phyloP scores from a whole-genome alignment of 1,140 invertebrate genomes.

The Drosophila pseudoananassae region DNA sequence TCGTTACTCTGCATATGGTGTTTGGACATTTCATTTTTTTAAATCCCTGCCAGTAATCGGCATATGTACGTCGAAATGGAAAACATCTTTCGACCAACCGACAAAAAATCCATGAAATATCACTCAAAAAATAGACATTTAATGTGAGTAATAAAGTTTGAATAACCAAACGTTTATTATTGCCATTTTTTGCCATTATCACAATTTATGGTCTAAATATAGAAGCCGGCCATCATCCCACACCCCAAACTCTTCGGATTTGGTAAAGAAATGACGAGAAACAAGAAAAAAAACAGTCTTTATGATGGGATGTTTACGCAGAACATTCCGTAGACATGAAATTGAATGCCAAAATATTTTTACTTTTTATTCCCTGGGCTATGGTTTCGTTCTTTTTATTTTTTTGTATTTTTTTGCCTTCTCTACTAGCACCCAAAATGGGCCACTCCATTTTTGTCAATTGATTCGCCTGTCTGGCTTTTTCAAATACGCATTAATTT shows the following conservation, averaged over 20 bases:
- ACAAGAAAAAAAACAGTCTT: not conserved
- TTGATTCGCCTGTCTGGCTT: conserved; percentile 81
- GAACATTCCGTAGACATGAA: conserved; percentile 26
- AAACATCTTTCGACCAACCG: conserved; percentile 15
- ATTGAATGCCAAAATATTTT: conserved; percentile 44
- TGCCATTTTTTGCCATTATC: conserved; percentile 28
- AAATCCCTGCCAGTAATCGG: not conserved
- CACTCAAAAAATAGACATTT: conserved; percentile 19
- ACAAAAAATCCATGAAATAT: not conserved
- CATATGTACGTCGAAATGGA: conserved; percentile 24
- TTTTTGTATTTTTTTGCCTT: conserved; percentile 10
- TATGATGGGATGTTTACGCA: conserved; percentile 17
- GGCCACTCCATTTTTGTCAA: conserved; percentile 76
- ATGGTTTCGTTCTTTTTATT: conserved; percentile 19
- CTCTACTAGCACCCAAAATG: conserved; percentile 45
- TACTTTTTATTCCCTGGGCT: conserved; percentile 34
- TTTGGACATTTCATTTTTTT: not conserved
- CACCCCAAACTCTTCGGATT: conserved; percentile 26
- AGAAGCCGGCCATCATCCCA: conserved; percentile 12
- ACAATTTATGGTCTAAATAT: conserved; percentile 37
- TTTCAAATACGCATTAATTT: conserved; percentile 82
- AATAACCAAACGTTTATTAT: conserved; percentile 34
- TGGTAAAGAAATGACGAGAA: conserved; percentile 21
- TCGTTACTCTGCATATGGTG: conserved; percentile 18
- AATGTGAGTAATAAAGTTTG: conserved; percentile 35